Evolutionary conservation across 2,888 invertebrate genomes (phyloP).

Genomic region (Bedellia somnulentella): DNA sequence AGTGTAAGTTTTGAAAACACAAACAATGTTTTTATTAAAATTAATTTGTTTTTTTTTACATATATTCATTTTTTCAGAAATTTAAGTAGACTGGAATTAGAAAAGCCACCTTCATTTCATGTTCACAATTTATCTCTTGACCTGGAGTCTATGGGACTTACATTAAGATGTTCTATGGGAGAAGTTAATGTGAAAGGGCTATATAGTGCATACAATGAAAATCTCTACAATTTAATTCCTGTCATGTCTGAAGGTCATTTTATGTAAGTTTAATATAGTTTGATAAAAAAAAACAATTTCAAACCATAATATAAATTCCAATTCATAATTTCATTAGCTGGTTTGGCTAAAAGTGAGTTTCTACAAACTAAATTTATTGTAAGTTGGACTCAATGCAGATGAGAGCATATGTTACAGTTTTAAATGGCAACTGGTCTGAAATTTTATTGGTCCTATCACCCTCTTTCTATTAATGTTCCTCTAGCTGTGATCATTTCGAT

Average conservation of each 20-base stretch:
- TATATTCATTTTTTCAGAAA: too few relatives aligned
- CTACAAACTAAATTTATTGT: too few relatives aligned
- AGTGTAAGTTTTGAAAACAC: conserved; percentile 39
- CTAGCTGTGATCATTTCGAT: too few relatives aligned
- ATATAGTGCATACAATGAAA: conserved; percentile 51
- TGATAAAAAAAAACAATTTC: neutral
- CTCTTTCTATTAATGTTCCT: too few relatives aligned
- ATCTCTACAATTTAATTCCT: conserved; percentile 46
- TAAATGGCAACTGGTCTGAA: too few relatives aligned
- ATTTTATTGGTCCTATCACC: too few relatives aligned
- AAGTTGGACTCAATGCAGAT: too few relatives aligned
- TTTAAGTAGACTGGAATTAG: conserved; percentile 34
- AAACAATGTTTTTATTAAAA: neutral
- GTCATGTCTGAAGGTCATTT: conserved; percentile 51
- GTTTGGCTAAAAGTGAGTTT: too few relatives aligned
- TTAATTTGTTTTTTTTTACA: too few relatives aligned
- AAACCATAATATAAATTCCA: neutral
- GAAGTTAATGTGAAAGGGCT: conserved; percentile 44
- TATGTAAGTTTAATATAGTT: conserved; percentile 26
- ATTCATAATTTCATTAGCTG: neutral
- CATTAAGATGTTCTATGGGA: conserved; percentile 39
- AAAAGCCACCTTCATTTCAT: conserved; percentile 44
- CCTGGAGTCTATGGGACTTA: conserved; percentile 40
- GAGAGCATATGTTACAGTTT: too few relatives aligned
- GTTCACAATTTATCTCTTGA: conserved; percentile 37